Percentiles rank a stretch among this genome's conserved stretches.
These are phyloP conservation scores for Aplodontia rufa DNA, from an alignment of 2,113 vertebrate genomes.

Conservation along the genomic window DNA sequence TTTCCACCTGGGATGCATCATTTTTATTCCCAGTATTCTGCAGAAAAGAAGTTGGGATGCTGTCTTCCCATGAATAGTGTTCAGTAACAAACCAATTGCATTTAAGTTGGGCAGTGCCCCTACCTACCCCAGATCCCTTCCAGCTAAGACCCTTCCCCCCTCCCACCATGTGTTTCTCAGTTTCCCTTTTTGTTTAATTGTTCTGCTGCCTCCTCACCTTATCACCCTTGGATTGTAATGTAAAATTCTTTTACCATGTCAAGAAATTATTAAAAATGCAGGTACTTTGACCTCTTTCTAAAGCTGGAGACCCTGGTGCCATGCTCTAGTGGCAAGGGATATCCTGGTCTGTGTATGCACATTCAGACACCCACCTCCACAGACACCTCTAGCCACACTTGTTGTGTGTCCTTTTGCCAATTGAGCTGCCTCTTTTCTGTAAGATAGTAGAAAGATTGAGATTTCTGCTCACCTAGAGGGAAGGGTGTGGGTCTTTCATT, in stretches of 20 bases:
- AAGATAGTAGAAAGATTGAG: slow-evolving; percentile 31
- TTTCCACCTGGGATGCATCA: slow-evolving; percentile 36
- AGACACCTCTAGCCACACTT: not conserved
- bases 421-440: not conserved
- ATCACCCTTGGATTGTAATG: slow-evolving; percentile 77
- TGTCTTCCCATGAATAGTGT: slow-evolving; percentile 83
- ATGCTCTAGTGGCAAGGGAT: slow-evolving; percentile 55
- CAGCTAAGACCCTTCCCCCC: slow-evolving; percentile 41
- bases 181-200: slow-evolving; percentile 75
- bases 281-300: slow-evolving; percentile 87
- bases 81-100: slow-evolving; percentile 85
- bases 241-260: slow-evolving; percentile 86
- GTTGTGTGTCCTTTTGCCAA: not conserved
- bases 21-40: not conserved
- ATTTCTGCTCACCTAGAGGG: slow-evolving; percentile 2
- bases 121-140: slow-evolving; percentile 9
- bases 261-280: slow-evolving; percentile 86
- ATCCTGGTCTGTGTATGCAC: not conserved
- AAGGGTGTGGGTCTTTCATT: not conserved
- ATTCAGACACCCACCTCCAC: not conserved
- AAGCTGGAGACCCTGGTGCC: slow-evolving; percentile 71
- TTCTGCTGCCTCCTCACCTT: slow-evolving; percentile 61
- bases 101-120: slow-evolving; percentile 73
- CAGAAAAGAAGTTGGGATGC: slow-evolving; percentile 77
- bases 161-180: slow-evolving; percentile 80